Conservation (phyloP, 2,113 vertebrate genomes). For the Melospiza melodia region DNA sequence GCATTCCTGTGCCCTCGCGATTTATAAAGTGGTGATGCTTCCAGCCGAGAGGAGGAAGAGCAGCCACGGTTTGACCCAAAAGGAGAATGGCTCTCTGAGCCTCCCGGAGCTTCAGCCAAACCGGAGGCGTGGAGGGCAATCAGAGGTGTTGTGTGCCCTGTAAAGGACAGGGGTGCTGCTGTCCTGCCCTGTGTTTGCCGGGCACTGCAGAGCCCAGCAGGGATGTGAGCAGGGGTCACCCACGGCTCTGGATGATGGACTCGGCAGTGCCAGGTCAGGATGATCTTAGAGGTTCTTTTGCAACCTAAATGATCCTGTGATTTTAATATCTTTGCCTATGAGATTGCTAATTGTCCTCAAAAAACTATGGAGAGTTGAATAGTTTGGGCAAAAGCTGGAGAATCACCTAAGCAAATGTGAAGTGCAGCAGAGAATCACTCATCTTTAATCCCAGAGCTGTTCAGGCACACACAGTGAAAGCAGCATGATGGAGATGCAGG, state of each 20-base stretch:
- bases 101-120: neutral
- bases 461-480: neutral
- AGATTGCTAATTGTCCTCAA: neutral
- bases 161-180: neutral
- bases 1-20: neutral
- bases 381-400: neutral
- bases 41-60: neutral
- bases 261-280: fast-evolving
- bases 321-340: neutral
- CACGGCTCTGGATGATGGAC: neutral
- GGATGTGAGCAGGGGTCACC: neutral
- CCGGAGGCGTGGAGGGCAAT: neutral
- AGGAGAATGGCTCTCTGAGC: neutral
- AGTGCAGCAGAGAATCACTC: neutral
- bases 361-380: neutral
- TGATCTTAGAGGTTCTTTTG: neutral
- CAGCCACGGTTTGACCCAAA: neutral
- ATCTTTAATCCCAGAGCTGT: neutral
- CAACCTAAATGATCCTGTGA: neutral
- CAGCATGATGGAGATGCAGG: neutral
- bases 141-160: neutral
- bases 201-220: neutral
- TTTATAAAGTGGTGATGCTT: fast-evolving
- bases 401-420: neutral
- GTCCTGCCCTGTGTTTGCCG: neutral